Conservation (phyloP, 2,888 invertebrate genomes). For the Petrolisthes manimaculis region DNA sequence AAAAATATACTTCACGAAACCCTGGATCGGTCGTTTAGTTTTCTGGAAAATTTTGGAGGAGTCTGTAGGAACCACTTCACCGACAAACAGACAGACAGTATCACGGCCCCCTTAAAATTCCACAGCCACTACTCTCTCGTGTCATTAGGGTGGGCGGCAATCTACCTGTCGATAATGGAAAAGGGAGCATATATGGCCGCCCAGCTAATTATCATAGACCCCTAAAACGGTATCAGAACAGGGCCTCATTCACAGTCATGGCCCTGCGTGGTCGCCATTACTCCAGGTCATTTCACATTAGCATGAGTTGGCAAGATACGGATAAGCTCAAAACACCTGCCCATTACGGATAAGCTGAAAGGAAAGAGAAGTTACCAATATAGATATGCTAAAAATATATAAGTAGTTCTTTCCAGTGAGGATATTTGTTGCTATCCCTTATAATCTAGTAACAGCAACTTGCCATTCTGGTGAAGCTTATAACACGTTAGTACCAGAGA, state of each 20-base stretch:
- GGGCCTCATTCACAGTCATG: neutral
- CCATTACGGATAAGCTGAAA: too few species aligned
- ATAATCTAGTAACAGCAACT: too few species aligned
- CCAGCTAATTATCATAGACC: conserved; percentile 19
- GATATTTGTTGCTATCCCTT: too few species aligned
- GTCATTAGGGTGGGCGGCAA: neutral
- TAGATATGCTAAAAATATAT: too few species aligned
- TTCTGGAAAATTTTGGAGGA: too few species aligned
- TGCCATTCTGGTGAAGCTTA: too few species aligned
- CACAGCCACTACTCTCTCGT: neutral
- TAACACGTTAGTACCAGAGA: too few species aligned
- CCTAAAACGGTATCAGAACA: neutral
- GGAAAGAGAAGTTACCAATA: too few species aligned
- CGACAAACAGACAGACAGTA: neutral
- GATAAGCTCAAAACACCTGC: neutral
- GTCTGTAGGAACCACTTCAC: too few species aligned
- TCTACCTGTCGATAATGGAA: conserved; percentile 35
- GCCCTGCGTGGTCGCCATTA: neutral
- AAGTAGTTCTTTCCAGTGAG: too few species aligned
- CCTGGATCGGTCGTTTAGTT: too few species aligned
- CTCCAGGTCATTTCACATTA: neutral
- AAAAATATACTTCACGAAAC: too few species aligned
- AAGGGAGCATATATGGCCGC: conserved; percentile 21
- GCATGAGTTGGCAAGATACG: neutral
- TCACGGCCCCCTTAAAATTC: neutral